Conservation (phyloP, 2,797 vertebrate species). For the Arctocebus calabarensis region DNA sequence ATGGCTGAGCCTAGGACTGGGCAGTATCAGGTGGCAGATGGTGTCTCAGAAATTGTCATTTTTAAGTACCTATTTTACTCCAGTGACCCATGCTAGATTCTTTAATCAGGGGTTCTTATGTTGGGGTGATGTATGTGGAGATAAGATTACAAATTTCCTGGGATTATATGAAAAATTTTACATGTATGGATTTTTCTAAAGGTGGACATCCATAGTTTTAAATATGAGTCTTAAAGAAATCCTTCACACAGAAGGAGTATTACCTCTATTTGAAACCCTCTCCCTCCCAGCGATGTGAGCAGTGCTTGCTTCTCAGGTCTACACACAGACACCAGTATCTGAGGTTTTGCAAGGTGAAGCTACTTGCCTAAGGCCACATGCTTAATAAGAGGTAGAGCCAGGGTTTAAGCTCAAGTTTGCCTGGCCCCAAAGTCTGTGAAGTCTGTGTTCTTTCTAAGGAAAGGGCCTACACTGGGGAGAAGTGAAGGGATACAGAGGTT, state of each 20-base stretch:
- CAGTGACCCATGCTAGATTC: background rate
- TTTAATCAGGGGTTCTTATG: background rate
- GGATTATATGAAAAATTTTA: background rate
- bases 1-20: background rate
- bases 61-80: background rate
- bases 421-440: background rate
- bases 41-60: background rate
- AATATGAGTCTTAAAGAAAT: conserved; percentile 10
- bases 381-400: background rate
- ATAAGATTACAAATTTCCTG: background rate
- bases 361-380: background rate
- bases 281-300: background rate
- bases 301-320: background rate
- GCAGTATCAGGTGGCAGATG: background rate
- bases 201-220: background rate
- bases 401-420: background rate
- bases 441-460: background rate
- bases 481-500: background rate
- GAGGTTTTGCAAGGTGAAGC: background rate
- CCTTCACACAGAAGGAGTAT: background rate
- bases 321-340: background rate
- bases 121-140: background rate
- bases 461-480: background rate
- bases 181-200: background rate
- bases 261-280: background rate